Evolutionary conservation across 2,113 vertebrate genomes (phyloP).

Genomic region (Centropus unirufus): DNA sequence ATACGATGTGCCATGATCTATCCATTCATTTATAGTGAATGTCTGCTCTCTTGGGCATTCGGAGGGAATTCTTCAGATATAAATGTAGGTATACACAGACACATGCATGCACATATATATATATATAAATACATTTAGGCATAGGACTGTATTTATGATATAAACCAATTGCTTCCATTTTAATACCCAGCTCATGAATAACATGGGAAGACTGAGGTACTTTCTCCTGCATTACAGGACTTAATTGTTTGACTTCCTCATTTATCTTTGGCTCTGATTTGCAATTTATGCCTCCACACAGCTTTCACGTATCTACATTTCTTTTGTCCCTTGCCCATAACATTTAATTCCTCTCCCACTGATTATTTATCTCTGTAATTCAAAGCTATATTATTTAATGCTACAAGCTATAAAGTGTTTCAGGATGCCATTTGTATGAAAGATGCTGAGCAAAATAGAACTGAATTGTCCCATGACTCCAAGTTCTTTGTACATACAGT

Average conservation of each 20-base stretch:
- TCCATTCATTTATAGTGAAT: not conserved
- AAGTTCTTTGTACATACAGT: not conserved
- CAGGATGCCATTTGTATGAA: constrained; percentile 42
- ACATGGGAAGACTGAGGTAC: constrained; percentile 5
- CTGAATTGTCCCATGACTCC: not conserved
- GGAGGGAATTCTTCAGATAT: not conserved
- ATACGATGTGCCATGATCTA: not conserved
- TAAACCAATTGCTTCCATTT: constrained; percentile 37
- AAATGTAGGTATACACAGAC: not conserved
- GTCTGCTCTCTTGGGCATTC: not conserved
- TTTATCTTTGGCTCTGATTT: constrained; percentile 38
- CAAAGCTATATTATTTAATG: constrained; percentile 62
- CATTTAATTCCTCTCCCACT: constrained; percentile 47
- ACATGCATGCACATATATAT: not conserved
- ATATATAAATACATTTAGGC: constrained; percentile 11
- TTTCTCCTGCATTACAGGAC: constrained; percentile 26
- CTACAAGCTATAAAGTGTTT: constrained; percentile 49
- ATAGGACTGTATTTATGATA: not conserved
- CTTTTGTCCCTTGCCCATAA: constrained; percentile 45
- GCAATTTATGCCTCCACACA: constrained; percentile 1
- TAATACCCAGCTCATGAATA: constrained; percentile 53
- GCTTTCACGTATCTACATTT: constrained; percentile 42
- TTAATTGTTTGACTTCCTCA: constrained; percentile 24
- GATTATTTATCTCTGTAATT: constrained; percentile 68
- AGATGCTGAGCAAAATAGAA: constrained; percentile 26